These are phyloP conservation scores for Laterallus jamaicensis DNA, from an alignment of 2,113 vertebrate species.

Conservation along the genomic window DNA sequence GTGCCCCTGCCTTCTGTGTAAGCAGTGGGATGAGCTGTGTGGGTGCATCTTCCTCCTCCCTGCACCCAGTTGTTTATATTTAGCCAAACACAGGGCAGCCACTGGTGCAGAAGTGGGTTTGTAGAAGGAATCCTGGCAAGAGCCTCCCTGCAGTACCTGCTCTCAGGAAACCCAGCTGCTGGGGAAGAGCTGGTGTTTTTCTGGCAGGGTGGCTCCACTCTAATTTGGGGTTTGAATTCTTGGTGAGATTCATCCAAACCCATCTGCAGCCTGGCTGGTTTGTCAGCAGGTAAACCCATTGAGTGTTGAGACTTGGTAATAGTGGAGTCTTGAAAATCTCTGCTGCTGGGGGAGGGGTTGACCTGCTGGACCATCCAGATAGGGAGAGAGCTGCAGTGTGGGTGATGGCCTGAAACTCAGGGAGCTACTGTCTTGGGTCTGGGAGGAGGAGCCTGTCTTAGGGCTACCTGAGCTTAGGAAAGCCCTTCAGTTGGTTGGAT, in stretches of 20 bases:
- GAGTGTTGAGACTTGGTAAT: neutral
- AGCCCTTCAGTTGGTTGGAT: neutral
- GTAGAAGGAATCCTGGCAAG: neutral
- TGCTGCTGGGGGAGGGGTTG: too few species aligned
- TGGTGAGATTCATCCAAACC: too few species aligned
- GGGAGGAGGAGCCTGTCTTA: too few species aligned
- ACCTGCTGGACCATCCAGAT: neutral
- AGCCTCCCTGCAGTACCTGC: fast-evolving
- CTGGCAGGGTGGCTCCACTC: neutral
- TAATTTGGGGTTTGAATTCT: neutral
- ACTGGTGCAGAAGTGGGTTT: too few species aligned
- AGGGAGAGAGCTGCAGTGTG: neutral
- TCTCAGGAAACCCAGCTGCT: fast-evolving
- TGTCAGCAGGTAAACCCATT: neutral
- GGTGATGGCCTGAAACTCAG: fast-evolving
- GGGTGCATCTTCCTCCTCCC: too few species aligned
- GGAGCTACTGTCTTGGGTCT: neutral
- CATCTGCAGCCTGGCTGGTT: neutral
- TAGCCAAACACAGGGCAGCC: neutral
- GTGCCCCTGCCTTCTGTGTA: neutral
- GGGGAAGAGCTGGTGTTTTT: neutral
- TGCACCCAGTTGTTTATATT: fast-evolving
- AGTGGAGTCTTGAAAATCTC: neutral
- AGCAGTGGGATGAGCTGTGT: neutral
- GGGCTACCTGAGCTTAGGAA: neutral